Conservation (phyloP, 2,888 invertebrate species). For the Trachelus troglodyta region DNA sequence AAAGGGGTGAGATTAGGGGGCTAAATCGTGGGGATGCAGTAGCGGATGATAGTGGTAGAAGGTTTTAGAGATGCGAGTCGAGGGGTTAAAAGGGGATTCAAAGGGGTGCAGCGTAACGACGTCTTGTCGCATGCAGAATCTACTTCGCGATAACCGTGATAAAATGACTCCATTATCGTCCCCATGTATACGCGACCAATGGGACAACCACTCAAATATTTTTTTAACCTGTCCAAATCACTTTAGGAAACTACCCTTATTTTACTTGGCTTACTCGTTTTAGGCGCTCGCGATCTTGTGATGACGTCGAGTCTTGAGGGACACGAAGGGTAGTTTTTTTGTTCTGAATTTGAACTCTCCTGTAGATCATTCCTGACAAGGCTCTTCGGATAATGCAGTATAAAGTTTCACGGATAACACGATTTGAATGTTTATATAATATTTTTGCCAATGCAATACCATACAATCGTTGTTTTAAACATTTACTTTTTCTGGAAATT, state of each 20-base stretch:
- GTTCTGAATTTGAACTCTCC: neutral
- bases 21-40: neutral
- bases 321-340: neutral
- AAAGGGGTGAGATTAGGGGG: constrained; percentile 15
- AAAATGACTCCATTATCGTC: constrained; percentile 50
- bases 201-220: constrained; percentile 14
- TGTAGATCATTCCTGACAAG: neutral
- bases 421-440: neutral
- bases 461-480: constrained; percentile 51
- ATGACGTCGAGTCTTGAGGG: neutral
- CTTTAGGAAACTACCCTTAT: constrained; percentile 2
- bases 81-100: constrained; percentile 21
- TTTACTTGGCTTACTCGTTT: neutral
- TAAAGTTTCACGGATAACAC: neutral
- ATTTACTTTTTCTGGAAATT: constrained; percentile 56
- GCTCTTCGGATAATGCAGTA: neutral
- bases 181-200: constrained; percentile 22
- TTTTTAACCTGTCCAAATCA: constrained; percentile 16
- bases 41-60: neutral
- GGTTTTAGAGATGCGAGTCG: constrained; percentile 11
- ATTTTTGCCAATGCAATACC: neutral
- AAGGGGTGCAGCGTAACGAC: constrained; percentile 29
- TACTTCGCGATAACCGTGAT: constrained; percentile 44
- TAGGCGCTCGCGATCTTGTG: neutral
- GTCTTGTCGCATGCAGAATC: constrained; percentile 41